Conservation (phyloP, 2,888 invertebrate genomes). For the Mesochorus sp. region DNA sequence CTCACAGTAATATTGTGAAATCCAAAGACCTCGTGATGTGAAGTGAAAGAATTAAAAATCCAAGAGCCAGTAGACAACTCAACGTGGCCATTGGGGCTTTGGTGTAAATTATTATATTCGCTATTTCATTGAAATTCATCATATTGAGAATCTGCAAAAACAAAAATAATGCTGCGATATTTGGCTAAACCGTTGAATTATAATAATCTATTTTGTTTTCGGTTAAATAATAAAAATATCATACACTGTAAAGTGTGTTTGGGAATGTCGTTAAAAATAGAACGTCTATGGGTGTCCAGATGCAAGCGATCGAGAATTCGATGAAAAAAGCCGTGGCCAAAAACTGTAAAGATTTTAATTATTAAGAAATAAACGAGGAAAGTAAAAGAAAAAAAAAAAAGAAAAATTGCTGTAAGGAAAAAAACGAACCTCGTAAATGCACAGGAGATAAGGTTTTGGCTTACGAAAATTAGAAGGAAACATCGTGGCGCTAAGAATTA, state of each 20-base stretch:
- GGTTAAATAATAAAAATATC: constrained; percentile 9
- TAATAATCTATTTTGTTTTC: no score
- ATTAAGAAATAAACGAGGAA: not conserved
- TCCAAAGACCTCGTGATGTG: constrained; percentile 72
- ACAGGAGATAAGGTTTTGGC: constrained; percentile 65
- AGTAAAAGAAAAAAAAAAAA: not conserved
- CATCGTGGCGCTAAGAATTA: constrained; percentile 66
- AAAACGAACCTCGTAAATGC: constrained; percentile 71
- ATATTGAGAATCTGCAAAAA: constrained; percentile 63
- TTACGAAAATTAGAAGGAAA: constrained; percentile 71
- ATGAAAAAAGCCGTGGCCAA: constrained; percentile 73
- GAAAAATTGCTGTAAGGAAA: not conserved
- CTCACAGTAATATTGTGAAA: constrained; percentile 68
- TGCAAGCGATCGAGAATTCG: constrained; percentile 74
- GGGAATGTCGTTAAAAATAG: constrained; percentile 70
- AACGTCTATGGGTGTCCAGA: constrained; percentile 76
- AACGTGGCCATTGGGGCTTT: constrained; percentile 63
- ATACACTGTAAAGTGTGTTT: constrained; percentile 69
- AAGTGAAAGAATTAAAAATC: constrained; percentile 68
- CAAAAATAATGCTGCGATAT: not conserved
- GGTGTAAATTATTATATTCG: constrained; percentile 53
- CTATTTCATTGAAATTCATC: constrained; percentile 62
- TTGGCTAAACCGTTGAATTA: not conserved
- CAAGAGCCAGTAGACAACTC: constrained; percentile 63
- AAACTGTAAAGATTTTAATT: constrained; percentile 67